Conservation (phyloP, 2,888 invertebrate species). For the Lingula anatina region DNA sequence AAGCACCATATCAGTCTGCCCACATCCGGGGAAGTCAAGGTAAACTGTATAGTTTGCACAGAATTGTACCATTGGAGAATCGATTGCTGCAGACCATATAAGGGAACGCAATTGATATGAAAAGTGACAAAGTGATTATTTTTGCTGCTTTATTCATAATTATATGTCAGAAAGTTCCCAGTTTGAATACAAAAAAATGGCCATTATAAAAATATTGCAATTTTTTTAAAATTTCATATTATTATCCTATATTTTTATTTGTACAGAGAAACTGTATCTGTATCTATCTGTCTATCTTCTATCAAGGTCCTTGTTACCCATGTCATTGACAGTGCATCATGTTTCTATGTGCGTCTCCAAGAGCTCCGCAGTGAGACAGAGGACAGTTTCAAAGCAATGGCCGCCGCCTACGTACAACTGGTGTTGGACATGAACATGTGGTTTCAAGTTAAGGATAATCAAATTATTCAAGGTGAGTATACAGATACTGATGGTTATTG, state of each 20-base stretch:
- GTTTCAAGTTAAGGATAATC: slow-evolving; percentile 15
- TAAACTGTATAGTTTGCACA: slow-evolving; percentile 34
- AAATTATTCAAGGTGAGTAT: too few species aligned
- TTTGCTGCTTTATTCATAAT: too few species aligned
- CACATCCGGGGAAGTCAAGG: slow-evolving; percentile 58
- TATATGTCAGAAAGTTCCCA: too few species aligned
- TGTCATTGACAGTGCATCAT: slow-evolving; percentile 61
- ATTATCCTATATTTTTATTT: neutral
- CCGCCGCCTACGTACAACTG: slow-evolving; percentile 14
- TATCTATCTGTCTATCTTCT: too few species aligned
- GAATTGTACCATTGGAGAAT: neutral
- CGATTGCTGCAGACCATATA: neutral
- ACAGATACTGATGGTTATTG: too few species aligned
- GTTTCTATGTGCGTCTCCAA: slow-evolving; percentile 61
- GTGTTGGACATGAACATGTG: slow-evolving; percentile 16
- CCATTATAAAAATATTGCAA: too few species aligned
- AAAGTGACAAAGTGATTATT: neutral
- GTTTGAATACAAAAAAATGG: too few species aligned
- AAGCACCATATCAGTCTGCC: slow-evolving; percentile 17
- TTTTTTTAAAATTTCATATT: neutral
- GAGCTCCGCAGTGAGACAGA: slow-evolving; percentile 43
- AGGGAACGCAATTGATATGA: neutral
- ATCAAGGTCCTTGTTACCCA: slow-evolving; percentile 54
- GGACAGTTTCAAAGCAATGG: slow-evolving; percentile 9
- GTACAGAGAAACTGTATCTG: neutral